A percentile compares a stretch with the other conserved stretches of the same genome.
Evolutionary conservation across 1,140 invertebrate genomes (phyloP).

Genomic region (Melipona quadrifasciata): DNA sequence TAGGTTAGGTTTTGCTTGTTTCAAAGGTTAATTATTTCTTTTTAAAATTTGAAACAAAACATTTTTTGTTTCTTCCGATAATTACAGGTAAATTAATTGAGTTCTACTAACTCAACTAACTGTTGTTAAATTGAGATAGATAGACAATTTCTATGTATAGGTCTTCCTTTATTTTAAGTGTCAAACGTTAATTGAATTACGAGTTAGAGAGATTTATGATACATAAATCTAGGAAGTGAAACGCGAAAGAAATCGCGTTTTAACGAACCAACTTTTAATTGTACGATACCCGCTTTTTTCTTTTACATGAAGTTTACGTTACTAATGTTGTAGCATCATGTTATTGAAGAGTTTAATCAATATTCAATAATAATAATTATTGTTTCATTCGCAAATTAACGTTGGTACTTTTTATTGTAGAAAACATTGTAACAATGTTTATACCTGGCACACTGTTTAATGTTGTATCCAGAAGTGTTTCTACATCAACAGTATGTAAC

Average conservation of each 20-base stretch:
- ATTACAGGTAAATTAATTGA: neutral
- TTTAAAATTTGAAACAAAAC: neutral
- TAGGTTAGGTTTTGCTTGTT: neutral
- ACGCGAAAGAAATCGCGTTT: neutral
- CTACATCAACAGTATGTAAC: conserved; percentile 83
- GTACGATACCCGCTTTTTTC: neutral
- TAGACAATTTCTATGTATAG: too few species aligned
- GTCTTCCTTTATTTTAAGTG: too few species aligned
- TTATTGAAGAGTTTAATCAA: neutral
- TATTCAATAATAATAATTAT: neutral
- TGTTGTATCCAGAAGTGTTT: conserved; percentile 78
- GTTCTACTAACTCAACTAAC: neutral
- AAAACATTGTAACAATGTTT: neutral
- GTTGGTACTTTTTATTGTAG: neutral
- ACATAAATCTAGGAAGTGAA: neutral
- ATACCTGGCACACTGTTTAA: conserved; percentile 11
- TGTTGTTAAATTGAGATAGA: neutral
- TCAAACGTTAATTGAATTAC: too few species aligned
- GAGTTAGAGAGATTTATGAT: neutral
- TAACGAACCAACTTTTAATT: neutral
- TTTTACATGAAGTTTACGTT: neutral
- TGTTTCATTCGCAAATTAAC: neutral
- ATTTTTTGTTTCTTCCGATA: neutral
- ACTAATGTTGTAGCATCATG: too few species aligned
- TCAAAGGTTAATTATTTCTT: too few species aligned